These are phyloP conservation scores for Molothrus ater DNA, from an alignment of 2,797 vertebrate species.

Conservation along the genomic window DNA sequence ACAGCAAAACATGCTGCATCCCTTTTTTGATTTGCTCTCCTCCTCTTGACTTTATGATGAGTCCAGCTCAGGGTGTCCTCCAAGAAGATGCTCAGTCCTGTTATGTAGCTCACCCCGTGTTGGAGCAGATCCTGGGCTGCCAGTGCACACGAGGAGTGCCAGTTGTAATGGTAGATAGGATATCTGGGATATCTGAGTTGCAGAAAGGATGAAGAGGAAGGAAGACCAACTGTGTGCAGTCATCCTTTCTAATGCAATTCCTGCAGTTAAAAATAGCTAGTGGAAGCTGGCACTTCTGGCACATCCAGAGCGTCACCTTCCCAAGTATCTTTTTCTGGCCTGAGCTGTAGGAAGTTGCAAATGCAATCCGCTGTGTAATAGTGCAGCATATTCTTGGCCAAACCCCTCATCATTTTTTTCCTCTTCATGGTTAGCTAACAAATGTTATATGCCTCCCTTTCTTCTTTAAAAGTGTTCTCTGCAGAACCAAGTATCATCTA, in stretches of 20 bases:
- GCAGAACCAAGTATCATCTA: background rate
- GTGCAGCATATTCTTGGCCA: conserved; percentile 49
- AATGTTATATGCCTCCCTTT: background rate
- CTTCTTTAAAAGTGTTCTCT: background rate
- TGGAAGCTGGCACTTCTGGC: conserved; percentile 57
- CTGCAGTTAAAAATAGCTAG: conserved; percentile 49
- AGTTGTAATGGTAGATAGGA: background rate
- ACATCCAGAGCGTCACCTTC: conserved; percentile 58
- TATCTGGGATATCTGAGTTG: background rate
- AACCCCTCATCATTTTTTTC: background rate
- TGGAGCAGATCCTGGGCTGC: background rate
- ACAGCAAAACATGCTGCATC: background rate
- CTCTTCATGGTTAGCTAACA: background rate
- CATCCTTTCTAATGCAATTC: conserved; percentile 47
- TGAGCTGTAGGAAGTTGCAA: conserved; percentile 56
- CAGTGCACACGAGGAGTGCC: background rate
- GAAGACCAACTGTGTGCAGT: conserved; percentile 39
- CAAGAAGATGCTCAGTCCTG: background rate
- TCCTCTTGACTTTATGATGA: background rate
- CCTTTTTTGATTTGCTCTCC: background rate
- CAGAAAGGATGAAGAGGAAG: conserved; percentile 22
- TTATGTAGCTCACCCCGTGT: background rate
- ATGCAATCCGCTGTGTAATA: conserved; percentile 49
- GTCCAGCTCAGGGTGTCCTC: background rate
- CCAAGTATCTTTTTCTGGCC: conserved; percentile 64